Base-by-base conservation (phyloP, 1,140 invertebrate species). In the Cepaea nemoralis region DNA sequence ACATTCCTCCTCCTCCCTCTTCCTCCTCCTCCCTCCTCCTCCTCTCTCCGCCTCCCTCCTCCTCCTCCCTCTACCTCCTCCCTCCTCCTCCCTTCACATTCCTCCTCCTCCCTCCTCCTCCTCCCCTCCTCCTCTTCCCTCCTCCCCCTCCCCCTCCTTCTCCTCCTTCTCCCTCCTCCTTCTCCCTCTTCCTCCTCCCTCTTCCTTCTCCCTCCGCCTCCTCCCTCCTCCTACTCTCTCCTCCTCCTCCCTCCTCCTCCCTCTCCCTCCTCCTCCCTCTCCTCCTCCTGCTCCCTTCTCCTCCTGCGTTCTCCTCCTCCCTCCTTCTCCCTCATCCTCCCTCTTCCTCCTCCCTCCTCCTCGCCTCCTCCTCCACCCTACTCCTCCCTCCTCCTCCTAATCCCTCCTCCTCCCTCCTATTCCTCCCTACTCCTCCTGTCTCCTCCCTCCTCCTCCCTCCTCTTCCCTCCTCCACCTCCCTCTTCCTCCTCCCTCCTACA, bases 61-160 rank as follows among this genome's bases (percentile, higher is more conserved):
- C n/a, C 31, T 39, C 31, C 67, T 70, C 31, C 40, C 70, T 73
- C 70, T 73, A 31, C 70, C 33, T n/a, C 40, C 70, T 73, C 70
- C n/a, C 70, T 73, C 70, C 40, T 39, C 40, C 70, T 73, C 70
- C 40, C 70, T 73, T n/a, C n/a, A n/a, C n/a, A n/a, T n/a, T n/a
- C n/a, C n/a, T n/a, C n/a, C n/a, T n/a, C n/a, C n/a, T n/a, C 70
- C 40, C 10, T 73, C 70, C 40, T 8, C 40, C 10, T 73, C 70
- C 40, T 8, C 40, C 70, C 40, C 10, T 73, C 39, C 39, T 8
- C 40, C 39, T 40, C 39, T 73, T 39, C n/a, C 70, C 40, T 39
- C 33, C 70, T 73, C 70, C 31, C 67, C 31, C 67, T 70, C 67
- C 31, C 31, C 31, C 31, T 31, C 31, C 33, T 35, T 31, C 31